Conservation (phyloP, 2,797 vertebrate species). For the Jordanella pulchra region DNA sequence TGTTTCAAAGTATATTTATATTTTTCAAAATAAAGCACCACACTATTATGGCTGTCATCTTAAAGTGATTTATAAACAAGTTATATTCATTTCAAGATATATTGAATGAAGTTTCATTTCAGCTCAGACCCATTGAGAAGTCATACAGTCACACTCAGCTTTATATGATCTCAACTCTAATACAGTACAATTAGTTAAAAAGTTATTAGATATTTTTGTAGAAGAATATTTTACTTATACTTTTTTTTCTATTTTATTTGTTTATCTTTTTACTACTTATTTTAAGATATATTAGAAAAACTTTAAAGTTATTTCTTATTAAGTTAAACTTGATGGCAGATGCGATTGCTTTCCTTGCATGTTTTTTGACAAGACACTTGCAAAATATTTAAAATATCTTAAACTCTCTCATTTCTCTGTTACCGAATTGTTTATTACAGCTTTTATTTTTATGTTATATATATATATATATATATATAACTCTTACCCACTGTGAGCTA, state of each 20-base stretch:
- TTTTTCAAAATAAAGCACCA: not conserved
- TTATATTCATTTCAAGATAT: not conserved
- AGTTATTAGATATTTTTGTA: too few species aligned
- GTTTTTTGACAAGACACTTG: not conserved
- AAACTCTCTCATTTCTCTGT: too few species aligned
- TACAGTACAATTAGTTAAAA: not conserved
- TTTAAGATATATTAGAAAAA: not conserved
- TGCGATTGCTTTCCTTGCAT: not conserved
- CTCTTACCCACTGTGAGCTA: not conserved
- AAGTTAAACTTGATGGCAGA: not conserved
- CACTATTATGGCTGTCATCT: not conserved
- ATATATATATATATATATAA: not conserved
- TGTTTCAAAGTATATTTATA: not conserved
- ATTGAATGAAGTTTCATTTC: not conserved
- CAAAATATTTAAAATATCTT: too few species aligned
- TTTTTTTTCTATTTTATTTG: not conserved
- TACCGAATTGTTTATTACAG: too few species aligned
- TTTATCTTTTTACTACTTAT: not conserved
- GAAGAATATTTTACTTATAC: not conserved
- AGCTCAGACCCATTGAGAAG: not conserved
- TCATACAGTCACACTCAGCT: not conserved
- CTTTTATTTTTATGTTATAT: too few species aligned
- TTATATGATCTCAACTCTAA: not conserved
- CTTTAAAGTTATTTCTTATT: not conserved
- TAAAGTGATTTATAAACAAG: not conserved